Base-by-base conservation (phyloP, 2,113 vertebrate species). In the Notothenia coriiceps region DNA sequence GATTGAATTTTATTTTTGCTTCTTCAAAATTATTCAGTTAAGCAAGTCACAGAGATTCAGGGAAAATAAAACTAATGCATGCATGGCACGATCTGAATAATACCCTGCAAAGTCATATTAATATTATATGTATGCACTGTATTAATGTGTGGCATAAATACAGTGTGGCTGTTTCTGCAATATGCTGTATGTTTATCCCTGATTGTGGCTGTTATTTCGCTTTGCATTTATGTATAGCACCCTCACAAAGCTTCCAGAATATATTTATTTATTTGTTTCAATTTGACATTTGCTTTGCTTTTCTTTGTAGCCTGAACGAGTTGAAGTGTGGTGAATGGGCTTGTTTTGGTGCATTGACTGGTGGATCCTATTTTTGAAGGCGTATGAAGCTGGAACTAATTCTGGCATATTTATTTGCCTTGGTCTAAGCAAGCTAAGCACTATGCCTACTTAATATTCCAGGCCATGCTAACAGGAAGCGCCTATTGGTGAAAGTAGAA, bases 371-470 rank as follows among this genome's bases (percentile, higher is more conserved):
- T 22, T 93, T 93, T 92, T 85, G 82, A 92, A 35, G 50, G 85
- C 5, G 51, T 77, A 67, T 69, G 74, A 89, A 80, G 69, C 89
- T 88, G 90, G 90, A 93, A 94, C 92, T 91, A 92, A 94, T 93
- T 91, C 88, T 86, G 83, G 90, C 77, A 92, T 92, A 91, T 94
- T 93, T 94, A 94, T 91, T 93, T 87, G 86, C 70, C 64, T 87
- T 85, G 79, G 61, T 79, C 65, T 78, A 79, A 84, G 85, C 86
- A 86, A 89, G 79, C 85, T 81, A 90, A 90, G 85, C 80, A 71
- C 80, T 79, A 86, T 81, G 71, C 71, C 62, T 77, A 77, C 86
- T 93, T 92, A 80, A 89, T 89, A 90, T 93, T 91, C 88, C 70
- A 76, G 43, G 67, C 75, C 49, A 64, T 79, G 44, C 72, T 43